Evolutionary conservation across 1,140 invertebrate genomes (phyloP).

Genomic region (Bombus balteatus): DNA sequence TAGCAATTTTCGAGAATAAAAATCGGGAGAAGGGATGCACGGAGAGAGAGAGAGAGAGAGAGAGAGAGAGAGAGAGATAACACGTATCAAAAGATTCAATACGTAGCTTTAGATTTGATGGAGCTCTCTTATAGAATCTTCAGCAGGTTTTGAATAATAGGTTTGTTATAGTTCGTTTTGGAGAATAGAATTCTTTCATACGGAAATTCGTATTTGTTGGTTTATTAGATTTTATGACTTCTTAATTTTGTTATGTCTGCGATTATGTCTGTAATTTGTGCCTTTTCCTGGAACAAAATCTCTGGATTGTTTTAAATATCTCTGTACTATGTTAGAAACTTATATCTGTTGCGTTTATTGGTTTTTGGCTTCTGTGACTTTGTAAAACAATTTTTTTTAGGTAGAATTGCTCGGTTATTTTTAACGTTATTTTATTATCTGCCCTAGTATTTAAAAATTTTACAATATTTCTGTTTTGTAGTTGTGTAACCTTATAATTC

Average conservation of each 20-base stretch:
- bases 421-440: no score
- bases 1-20: constrained; percentile 21
- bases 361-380: background rate
- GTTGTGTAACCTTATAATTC: background rate
- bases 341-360: background rate
- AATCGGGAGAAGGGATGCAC: background rate
- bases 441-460: background rate
- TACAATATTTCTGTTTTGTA: background rate
- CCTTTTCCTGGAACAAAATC: no score
- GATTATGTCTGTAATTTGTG: no score
- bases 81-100: constrained; percentile 2
- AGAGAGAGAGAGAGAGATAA: background rate
- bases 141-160: background rate
- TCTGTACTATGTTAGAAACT: no score
- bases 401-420: no score
- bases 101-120: background rate
- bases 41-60: background rate
- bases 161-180: background rate
- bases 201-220: background rate
- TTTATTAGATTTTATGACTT: background rate
- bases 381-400: background rate
- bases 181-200: background rate
- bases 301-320: no score
- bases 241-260: background rate
- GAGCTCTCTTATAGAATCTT: background rate